Conservation (phyloP, 2,113 vertebrate genomes). For the Cyanocitta stelleri region DNA sequence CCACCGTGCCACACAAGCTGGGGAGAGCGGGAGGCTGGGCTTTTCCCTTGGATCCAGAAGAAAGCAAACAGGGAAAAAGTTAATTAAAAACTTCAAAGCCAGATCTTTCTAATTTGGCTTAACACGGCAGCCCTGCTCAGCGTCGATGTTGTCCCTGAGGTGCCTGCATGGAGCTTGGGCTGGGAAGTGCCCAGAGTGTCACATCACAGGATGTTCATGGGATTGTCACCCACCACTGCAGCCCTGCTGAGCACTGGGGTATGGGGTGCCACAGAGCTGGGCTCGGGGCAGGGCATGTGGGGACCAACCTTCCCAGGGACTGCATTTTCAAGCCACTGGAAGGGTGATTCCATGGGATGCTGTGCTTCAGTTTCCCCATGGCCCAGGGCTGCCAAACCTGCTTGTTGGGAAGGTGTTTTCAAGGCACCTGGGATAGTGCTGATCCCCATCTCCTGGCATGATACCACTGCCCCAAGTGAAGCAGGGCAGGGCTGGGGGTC, state of each 20-base stretch:
- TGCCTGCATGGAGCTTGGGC: not conserved
- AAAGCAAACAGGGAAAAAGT: not conserved
- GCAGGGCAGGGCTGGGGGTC: not conserved
- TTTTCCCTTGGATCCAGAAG: not conserved
- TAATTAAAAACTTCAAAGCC: constrained; percentile 43
- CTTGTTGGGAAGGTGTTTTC: not conserved
- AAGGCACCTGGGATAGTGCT: not conserved
- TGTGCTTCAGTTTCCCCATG: not conserved
- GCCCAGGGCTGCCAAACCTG: not conserved
- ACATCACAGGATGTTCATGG: not conserved
- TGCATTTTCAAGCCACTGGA: not conserved
- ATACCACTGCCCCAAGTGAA: rapidly evolving
- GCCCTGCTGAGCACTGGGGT: not conserved
- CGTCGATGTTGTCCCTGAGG: not conserved
- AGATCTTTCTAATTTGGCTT: not conserved
- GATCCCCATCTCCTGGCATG: not conserved
- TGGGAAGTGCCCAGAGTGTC: not conserved
- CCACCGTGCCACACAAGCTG: rapidly evolving
- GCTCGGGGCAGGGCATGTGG: not conserved
- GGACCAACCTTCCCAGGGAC: rapidly evolving
- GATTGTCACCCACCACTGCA: not conserved
- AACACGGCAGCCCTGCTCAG: not conserved
- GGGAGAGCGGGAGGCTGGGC: not conserved
- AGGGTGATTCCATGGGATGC: not conserved
- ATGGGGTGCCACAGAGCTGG: not conserved